These are phyloP conservation scores for Drosophila arizonae DNA, from an alignment of 1,140 invertebrate genomes.

Conservation along the genomic window DNA sequence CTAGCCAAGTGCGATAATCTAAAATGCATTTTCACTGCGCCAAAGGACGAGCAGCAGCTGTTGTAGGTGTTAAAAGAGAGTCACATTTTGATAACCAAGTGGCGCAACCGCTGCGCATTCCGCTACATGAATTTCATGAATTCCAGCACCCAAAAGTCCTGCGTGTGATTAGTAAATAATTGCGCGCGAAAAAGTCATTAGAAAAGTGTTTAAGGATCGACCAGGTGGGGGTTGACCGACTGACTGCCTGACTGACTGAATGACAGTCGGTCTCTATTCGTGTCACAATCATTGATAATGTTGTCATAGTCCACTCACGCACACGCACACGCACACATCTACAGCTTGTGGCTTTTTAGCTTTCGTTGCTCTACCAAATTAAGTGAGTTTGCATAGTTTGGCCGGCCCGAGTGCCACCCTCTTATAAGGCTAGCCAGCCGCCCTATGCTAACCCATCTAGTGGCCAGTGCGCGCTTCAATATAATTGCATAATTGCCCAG, in stretches of 20 bases:
- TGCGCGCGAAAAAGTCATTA: conserved; percentile 71
- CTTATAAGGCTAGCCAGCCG: conserved; percentile 12
- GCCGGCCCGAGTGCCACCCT: background rate
- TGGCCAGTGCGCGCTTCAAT: conserved; percentile 55
- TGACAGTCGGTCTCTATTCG: background rate
- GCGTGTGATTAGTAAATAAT: conserved; percentile 74
- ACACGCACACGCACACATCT: background rate
- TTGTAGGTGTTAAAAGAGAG: conserved; percentile 58
- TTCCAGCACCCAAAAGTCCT: conserved; percentile 53
- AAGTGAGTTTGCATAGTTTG: conserved; percentile 62
- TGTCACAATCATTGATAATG: conserved; percentile 54
- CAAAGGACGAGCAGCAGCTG: conserved; percentile 56
- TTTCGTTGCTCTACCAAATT: conserved; percentile 44
- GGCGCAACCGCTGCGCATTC: conserved; percentile 49
- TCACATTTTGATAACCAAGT: conserved; percentile 65
- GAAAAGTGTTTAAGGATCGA: conserved; percentile 61
- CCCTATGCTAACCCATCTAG: conserved; percentile 8
- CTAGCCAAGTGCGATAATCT: conserved; percentile 68
- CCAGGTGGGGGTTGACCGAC: conserved; percentile 1
- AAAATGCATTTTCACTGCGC: conserved; percentile 67
- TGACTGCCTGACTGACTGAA: background rate
- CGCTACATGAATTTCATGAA: conserved; percentile 33
- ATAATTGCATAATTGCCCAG: conserved; percentile 77
- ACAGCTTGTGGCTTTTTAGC: conserved; percentile 19
- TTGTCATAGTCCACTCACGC: conserved; percentile 52